phyloP scores from a whole-genome alignment of 1,140 invertebrate genomes.

The Eriocheir sinensis region DNA sequence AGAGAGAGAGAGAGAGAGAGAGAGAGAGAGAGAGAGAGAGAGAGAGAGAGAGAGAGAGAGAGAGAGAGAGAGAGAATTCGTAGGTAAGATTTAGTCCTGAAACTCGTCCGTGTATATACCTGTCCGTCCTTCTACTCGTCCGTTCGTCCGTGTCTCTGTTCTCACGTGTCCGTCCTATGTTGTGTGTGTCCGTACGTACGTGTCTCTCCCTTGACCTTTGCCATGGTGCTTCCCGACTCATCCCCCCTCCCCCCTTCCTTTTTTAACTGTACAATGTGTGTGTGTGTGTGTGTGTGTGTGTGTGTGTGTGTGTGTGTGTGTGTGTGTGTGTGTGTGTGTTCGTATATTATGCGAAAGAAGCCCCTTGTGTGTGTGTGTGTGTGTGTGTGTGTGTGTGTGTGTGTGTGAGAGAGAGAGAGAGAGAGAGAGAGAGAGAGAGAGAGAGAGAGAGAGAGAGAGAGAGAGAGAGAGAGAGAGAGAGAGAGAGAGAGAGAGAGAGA shows the following conservation, averaged over 20 bases:
- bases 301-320: constrained; percentile 42
- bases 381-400: constrained; percentile 41
- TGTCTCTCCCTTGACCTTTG: constrained; percentile 9
- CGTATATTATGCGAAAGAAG: neutral
- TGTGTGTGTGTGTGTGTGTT: constrained; percentile 18
- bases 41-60: too few species aligned
- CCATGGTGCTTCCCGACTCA: too few species aligned
- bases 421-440: constrained; percentile 46
- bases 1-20: too few species aligned
- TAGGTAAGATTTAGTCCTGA: neutral
- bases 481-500: neutral
- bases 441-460: constrained; percentile 43
- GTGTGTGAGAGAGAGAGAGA: neutral
- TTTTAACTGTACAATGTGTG: too few species aligned
- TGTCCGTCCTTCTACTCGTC: too few species aligned
- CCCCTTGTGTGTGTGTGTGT: neutral
- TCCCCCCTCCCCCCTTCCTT: too few species aligned
- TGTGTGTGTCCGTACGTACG: too few species aligned
- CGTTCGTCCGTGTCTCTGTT: neutral
- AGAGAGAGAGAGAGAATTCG: too few species aligned
- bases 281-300: constrained; percentile 31
- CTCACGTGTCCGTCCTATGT: too few species aligned
- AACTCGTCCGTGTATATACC: neutral
- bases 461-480: constrained; percentile 13
- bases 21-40: too few species aligned